Base-by-base conservation (phyloP, 2,113 vertebrate genomes). In the Fregetta grallaria region DNA sequence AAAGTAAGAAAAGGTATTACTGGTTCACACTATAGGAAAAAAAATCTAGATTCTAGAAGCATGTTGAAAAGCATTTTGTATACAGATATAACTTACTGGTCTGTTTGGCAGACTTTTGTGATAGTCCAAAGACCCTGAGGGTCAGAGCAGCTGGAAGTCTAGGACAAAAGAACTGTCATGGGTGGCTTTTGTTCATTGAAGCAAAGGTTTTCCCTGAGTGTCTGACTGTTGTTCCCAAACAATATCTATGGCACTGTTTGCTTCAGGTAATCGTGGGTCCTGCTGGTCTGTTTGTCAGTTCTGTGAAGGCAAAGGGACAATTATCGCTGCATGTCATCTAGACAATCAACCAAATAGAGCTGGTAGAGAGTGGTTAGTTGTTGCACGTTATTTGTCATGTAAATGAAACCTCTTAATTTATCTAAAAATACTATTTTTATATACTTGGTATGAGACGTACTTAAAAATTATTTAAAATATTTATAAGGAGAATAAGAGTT, bases 341-440 rank as follows among this genome's bases (percentile, higher is more conserved):
- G 98, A 98, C 98, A 98, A 98, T 98, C 98, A 98, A 97, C 96
- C 96, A 97, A 96, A 97, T 96, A 98, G 97, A 98, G 92, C 94
- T 97, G 98, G 96, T 98, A 98, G 98, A 98, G 96, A 98, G 92
- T 97, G 96, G 94, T 97, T 98, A 98, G 97, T 96, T 95, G 92
- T 97, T 97, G 98, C 98, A 98, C 97, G 98, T 98, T 97, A 96
- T 97, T 98, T 98, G 98, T 98, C 97, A 98, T 98, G 98, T 98
- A 98, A 98, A 98, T 98, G 92, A 98, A 98, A 97, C 52, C 84
- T 98, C 97, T 97, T 98, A 98, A 98, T 98, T 98, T 98, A 98
- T 98, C 98, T 97, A 96, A 97, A 97, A 98, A 98, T 93, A 94
- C 97, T 98, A 98, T 99, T 98, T 99, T 98, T 98, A 97, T 99